Percentiles rank a stretch among this genome's conserved stretches.
Conservation (phyloP, 1,140 invertebrate species). For the Rhizoglyphus robini region DNA sequence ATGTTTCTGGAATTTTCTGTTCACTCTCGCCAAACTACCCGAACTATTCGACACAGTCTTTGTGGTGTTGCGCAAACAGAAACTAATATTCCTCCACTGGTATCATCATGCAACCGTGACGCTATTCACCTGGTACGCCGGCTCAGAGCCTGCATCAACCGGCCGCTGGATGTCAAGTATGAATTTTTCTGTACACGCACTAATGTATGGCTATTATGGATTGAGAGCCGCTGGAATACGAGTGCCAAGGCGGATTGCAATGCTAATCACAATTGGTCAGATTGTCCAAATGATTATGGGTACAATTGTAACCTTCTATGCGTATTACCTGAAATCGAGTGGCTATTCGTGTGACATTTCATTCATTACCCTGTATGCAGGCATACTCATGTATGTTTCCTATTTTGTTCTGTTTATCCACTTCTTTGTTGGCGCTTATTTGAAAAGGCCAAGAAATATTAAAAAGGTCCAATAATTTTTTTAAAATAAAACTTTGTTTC, state of each 20-base stretch:
- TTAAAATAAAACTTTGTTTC: no score
- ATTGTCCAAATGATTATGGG: slow-evolving; percentile 89
- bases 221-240: slow-evolving; percentile 70
- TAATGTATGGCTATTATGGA: slow-evolving; percentile 92
- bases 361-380: slow-evolving; percentile 34
- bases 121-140: slow-evolving; percentile 92
- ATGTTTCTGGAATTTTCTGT: slow-evolving; percentile 90
- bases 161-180: slow-evolving; percentile 94
- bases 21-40: slow-evolving; percentile 76
- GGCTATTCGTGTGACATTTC: slow-evolving; percentile 33
- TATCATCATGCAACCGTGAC: slow-evolving; percentile 53
- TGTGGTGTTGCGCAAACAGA: slow-evolving; percentile 85
- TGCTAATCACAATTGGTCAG: slow-evolving; percentile 82
- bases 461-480: no score
- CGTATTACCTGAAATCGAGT: slow-evolving; percentile 40
- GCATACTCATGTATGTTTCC: slow-evolving; percentile 43
- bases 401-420: slow-evolving; percentile 76
- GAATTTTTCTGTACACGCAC: slow-evolving; percentile 91
- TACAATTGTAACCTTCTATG: slow-evolving; percentile 74
- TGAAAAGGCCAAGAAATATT: slow-evolving; percentile 34
- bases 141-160: slow-evolving; percentile 86
- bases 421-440: slow-evolving; percentile 78
- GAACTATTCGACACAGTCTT: slow-evolving; percentile 91
- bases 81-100: slow-evolving; percentile 92
- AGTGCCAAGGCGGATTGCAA: slow-evolving; percentile 64